A percentile compares a stretch with the other conserved stretches of the same genome.
These are phyloP conservation scores for Luidia sarsii DNA, from an alignment of 53 echinoderm and acorn worm species.

Conservation along the genomic window DNA sequence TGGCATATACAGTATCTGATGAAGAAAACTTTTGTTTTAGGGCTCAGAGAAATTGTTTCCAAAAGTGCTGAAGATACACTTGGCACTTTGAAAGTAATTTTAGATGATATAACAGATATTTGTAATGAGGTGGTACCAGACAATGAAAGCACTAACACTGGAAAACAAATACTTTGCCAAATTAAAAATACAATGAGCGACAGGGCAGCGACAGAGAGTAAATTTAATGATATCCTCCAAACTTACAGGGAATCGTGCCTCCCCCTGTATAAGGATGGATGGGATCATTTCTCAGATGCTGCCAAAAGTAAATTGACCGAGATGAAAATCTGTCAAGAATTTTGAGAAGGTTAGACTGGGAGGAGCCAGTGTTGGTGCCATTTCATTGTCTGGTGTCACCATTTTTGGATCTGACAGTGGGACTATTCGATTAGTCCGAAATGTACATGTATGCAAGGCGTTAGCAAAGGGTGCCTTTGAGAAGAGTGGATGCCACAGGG, in stretches of 20 bases:
- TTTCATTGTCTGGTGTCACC: slow-evolving; percentile 18
- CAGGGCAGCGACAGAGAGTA: slow-evolving; percentile 45
- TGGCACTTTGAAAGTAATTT: slow-evolving; percentile 33
- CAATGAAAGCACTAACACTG: slow-evolving; percentile 46
- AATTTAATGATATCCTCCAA: slow-evolving; percentile 27
- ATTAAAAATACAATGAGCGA: slow-evolving; percentile 52
- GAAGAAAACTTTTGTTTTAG: slow-evolving; percentile 50
- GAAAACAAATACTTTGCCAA: slow-evolving; percentile 39
- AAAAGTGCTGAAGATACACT: slow-evolving; percentile 52
- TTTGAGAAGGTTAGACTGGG: slow-evolving; percentile 35
- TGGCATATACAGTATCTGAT: slow-evolving; percentile 48
- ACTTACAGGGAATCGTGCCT: slow-evolving; percentile 42
- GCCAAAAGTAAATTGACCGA: slow-evolving; percentile 24
- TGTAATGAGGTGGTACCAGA: slow-evolving; percentile 40
- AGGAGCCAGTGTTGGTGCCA: slow-evolving; percentile 36
- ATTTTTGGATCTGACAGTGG: slow-evolving; percentile 54
- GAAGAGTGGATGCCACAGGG: slow-evolving; percentile 40
- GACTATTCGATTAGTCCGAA: slow-evolving; percentile 35
- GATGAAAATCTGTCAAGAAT: slow-evolving; percentile 32
- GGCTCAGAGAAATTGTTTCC: slow-evolving; percentile 49
- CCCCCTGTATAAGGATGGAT: slow-evolving; percentile 16
- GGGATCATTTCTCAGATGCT: slow-evolving; percentile 29
- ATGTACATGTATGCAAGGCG: slow-evolving; percentile 55
- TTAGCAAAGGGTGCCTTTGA: slow-evolving; percentile 47
- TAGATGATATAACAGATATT: slow-evolving; percentile 44